These are phyloP conservation scores for Erpornis zantholeuca DNA, from an alignment of 2,113 vertebrate genomes.

Conservation along the genomic window DNA sequence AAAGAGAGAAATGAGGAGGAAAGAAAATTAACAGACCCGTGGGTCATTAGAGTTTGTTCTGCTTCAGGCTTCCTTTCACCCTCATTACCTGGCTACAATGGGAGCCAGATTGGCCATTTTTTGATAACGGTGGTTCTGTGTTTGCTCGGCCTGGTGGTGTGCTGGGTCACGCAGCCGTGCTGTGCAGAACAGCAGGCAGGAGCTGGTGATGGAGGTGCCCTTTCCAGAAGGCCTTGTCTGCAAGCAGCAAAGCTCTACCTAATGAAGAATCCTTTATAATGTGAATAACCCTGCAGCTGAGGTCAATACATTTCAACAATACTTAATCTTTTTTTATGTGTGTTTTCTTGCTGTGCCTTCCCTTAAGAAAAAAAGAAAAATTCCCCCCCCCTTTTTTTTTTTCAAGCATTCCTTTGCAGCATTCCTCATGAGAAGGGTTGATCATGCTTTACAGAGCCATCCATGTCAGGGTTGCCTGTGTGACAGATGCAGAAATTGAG, in stretches of 20 bases:
- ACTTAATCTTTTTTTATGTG: background rate
- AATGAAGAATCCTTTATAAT: background rate
- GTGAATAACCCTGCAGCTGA: background rate
- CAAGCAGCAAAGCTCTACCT: background rate
- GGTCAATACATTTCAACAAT: background rate
- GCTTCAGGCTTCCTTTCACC: constrained; percentile 11
- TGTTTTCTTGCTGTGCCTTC: background rate
- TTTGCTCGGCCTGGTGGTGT: background rate
- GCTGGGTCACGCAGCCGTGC: background rate
- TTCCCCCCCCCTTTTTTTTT: accelerated
- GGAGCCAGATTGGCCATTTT: background rate
- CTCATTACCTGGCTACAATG: constrained; percentile 29
- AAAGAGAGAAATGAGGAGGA: background rate
- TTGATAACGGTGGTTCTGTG: background rate
- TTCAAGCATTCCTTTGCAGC: background rate
- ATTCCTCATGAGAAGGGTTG: background rate
- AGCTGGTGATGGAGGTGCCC: background rate
- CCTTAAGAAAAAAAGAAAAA: background rate
- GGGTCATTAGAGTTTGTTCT: constrained; percentile 26
- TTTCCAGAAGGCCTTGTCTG: background rate
- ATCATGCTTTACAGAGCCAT: background rate
- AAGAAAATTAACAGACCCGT: background rate
- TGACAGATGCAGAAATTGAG: background rate
- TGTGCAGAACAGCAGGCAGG: background rate
- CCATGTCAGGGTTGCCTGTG: background rate